Conservation (phyloP, 2,888 invertebrate genomes). For the Nemapogon koenigi region DNA sequence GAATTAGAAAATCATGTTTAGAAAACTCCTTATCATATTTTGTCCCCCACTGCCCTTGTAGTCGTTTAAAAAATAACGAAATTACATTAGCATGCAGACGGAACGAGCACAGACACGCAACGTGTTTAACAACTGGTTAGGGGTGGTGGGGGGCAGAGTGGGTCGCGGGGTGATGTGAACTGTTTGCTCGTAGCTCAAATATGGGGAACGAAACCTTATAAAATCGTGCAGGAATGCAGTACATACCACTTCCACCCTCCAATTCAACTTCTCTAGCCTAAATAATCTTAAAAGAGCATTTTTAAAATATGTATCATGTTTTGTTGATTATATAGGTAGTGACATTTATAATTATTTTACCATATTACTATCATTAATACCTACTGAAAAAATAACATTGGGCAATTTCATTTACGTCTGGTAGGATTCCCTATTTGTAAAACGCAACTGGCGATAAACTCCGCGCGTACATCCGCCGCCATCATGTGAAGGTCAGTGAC, state of each 20-base stretch:
- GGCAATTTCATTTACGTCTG: too few species aligned
- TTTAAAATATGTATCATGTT: too few species aligned
- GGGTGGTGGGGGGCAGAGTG: slow-evolving; percentile 14
- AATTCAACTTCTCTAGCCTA: too few species aligned
- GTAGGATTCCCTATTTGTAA: too few species aligned
- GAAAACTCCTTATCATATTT: slow-evolving; percentile 31
- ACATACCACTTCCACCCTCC: slow-evolving; percentile 34
- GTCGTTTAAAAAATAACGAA: slow-evolving; percentile 49
- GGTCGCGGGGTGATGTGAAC: background rate
- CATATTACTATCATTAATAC: too few species aligned
- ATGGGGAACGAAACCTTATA: slow-evolving; percentile 26
- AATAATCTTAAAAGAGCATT: too few species aligned
- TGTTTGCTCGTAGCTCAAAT: background rate
- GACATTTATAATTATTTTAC: too few species aligned
- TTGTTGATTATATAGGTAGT: too few species aligned
- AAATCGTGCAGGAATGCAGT: slow-evolving; percentile 48
- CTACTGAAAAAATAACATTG: too few species aligned
- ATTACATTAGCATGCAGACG: slow-evolving; percentile 54
- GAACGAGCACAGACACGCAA: slow-evolving; percentile 34
- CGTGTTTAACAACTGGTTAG: background rate
- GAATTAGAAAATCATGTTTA: slow-evolving; percentile 1
- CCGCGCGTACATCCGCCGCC: slow-evolving; percentile 28
- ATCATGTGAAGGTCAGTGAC: slow-evolving; percentile 50
- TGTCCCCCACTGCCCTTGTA: slow-evolving; percentile 55
- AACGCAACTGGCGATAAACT: too few species aligned